Evolutionary conservation across 2,888 invertebrate genomes (phyloP).

Genomic region (Hydriomena furcata): DNA sequence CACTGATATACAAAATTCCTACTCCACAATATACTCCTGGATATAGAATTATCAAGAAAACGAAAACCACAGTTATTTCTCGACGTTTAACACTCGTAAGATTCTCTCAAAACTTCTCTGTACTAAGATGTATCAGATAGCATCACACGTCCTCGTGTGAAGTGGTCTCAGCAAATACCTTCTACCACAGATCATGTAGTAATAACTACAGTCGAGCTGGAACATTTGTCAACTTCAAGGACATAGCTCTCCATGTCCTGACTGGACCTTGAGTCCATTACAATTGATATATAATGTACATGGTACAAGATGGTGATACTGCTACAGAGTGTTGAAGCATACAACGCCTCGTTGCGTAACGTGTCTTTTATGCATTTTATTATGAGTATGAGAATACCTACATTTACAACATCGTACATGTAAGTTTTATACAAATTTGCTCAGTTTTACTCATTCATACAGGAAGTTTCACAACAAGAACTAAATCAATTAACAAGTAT

Average conservation of each 20-base stretch:
- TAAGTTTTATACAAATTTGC: too few relatives aligned
- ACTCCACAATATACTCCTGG: too few relatives aligned
- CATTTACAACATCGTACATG: too few relatives aligned
- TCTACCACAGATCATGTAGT: slow-evolving; percentile 34
- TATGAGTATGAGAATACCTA: too few relatives aligned
- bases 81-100: slow-evolving; percentile 29
- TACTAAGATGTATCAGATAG: slow-evolving; percentile 40
- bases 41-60: background rate
- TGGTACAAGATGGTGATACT: background rate
- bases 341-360: slow-evolving; percentile 9
- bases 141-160: slow-evolving; percentile 46
- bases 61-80: slow-evolving; percentile 9
- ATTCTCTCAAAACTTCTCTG: slow-evolving; percentile 19
- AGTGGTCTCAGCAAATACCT: slow-evolving; percentile 63
- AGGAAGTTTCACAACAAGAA: too few relatives aligned
- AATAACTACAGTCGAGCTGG: slow-evolving; percentile 15
- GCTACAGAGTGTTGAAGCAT: slow-evolving; percentile 12
- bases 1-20: too few relatives aligned
- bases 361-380: too few relatives aligned
- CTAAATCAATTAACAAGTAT: slow-evolving; percentile 21
- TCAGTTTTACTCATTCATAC: too few relatives aligned
- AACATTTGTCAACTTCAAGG: slow-evolving; percentile 71
- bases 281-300: slow-evolving; percentile 18
- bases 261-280: slow-evolving; percentile 18
- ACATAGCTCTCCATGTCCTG: slow-evolving; percentile 49